These are phyloP conservation scores for Nesidiocoris tenuis DNA, from an alignment of 2,888 invertebrate species.

Conservation along the genomic window DNA sequence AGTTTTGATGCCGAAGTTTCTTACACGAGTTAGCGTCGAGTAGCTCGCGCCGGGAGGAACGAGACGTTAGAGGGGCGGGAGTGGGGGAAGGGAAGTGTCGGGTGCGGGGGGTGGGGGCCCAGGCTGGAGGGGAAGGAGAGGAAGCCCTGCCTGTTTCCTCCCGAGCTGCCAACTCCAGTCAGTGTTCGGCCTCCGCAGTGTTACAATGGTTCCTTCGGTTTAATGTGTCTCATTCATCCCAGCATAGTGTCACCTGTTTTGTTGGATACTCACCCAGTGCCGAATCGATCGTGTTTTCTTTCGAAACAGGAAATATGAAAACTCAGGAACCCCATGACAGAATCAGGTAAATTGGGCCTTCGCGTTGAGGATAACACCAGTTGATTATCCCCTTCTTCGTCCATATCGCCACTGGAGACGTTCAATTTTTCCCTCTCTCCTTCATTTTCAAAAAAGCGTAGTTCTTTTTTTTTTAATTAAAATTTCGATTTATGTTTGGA, in stretches of 20 bases:
- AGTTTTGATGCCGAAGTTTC: too few relatives aligned
- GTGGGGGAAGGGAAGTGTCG: too few relatives aligned
- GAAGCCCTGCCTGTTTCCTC: neutral
- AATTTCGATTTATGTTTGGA: too few relatives aligned
- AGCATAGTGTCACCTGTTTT: slow-evolving; percentile 31
- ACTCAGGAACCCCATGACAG: slow-evolving; percentile 44
- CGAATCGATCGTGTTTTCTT: slow-evolving; percentile 19
- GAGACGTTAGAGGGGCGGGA: too few relatives aligned
- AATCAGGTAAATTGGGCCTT: slow-evolving; percentile 33
- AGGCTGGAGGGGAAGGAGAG: neutral
- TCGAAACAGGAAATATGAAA: slow-evolving; percentile 41
- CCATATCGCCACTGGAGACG: neutral
- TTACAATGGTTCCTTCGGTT: slow-evolving; percentile 24
- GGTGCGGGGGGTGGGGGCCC: too few relatives aligned
- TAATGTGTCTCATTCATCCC: slow-evolving; percentile 37
- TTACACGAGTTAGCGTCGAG: too few relatives aligned
- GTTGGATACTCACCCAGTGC: slow-evolving; percentile 37
- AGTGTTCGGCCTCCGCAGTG: slow-evolving; percentile 37
- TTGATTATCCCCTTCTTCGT: neutral
- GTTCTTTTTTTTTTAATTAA: neutral
- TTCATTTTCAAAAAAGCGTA: neutral
- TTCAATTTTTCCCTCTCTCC: neutral
- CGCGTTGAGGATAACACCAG: neutral
- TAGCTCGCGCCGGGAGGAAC: too few relatives aligned
- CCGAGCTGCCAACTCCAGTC: slow-evolving; percentile 22